Evolutionary conservation across 2,113 vertebrate genomes (phyloP), one percentile per base, ranked within the genome.

Genomic region (Lepus europaeus): DNA sequence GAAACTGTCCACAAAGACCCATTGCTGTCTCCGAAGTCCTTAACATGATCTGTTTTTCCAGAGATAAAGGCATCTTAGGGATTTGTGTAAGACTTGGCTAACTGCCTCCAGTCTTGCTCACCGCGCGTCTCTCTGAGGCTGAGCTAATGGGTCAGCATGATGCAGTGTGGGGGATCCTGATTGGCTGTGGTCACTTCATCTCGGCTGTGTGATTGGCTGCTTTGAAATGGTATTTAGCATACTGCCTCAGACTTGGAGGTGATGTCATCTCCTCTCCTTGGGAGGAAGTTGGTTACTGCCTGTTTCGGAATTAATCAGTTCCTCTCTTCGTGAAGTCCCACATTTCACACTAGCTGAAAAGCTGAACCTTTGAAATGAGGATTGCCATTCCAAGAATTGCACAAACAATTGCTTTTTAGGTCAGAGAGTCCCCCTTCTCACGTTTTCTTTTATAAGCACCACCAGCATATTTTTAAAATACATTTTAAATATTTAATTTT

Each of bases 281-380:
- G 36, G 72, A 94, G 95, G 90, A 96, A 96, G 90, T 90, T 74
- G 69, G 59, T 79, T 72, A 56, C 78, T 89, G 70, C 69, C 16
- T 33, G 61, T 93, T 96, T 93, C 82, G 91, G 86, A 95, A 97
- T 94, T 68, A 91, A 94, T 95, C 91, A 80, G 96, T 89, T 95
- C 82, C 76, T 96, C 74, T 92, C 70, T 82, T 78, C 53, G 61
- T 29, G 66, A 94, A 86, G 33, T 33, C 80, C 87, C 51, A 90
- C 39, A 73, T 92, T 93, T 87, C 82, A 92, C 16, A 76, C 9
- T 20, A 83, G 86, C 13, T 73, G 76, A 95, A 90, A 83, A 95
- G n/a, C 20, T 79, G 14, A 95, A 78, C 8, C 17, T 82, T 90
- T 53, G 22, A 83, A 92, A 78, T 76, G 77, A 74, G 59, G 16